Base-by-base conservation (phyloP, 2,797 vertebrate species). In the Mallotus villosus region DNA sequence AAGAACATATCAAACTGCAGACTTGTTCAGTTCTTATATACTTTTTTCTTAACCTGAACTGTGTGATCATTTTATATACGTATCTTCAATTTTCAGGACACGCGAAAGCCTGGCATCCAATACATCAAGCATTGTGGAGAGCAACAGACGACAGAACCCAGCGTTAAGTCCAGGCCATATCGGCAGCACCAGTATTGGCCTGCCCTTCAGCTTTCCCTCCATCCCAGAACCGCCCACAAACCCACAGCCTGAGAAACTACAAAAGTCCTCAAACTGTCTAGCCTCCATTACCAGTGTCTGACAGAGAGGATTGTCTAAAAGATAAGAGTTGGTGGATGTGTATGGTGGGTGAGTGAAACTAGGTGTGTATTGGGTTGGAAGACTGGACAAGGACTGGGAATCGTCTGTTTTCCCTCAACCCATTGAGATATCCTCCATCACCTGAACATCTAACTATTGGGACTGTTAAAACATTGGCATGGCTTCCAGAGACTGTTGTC, bases 251-350 rank as follows among this genome's bases (percentile, higher is more conserved):
- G 98, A 99, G 93, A 99, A 99, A 91, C 93, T 99, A 83, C 97
- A 97, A 95, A 99, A 99, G 94, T 94, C 97, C 85, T 94, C 96
- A 82, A 98, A 94, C 95, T 99, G 97, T 93, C 94, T 99, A 92
- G 97, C 98, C 92, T 99, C 98, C 93, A 97, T 99, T 92, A 99
- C 98, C 92, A 99, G 98, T 88, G 98, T 99, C 95, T 99, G 65
- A 67, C 46, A 53, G 49, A 67, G 24, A 67, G 63, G 22, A 19
- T 25, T 17, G 25, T 4, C 61, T 24, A 22, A 25, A 12, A 24
- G 58, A n/a, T 22, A 58, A 60, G 22, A 67, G 49, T 24, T 53
- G 46, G 58, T 24, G 11, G 22, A 60, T 37, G 6, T 21, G 37
- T 21, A n/a, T 34, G 19, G 62, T 32, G 62, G 62, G 29, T 29